phyloP scores from a whole-genome alignment of 2,888 invertebrate species.

The Diarsia mendica region DNA sequence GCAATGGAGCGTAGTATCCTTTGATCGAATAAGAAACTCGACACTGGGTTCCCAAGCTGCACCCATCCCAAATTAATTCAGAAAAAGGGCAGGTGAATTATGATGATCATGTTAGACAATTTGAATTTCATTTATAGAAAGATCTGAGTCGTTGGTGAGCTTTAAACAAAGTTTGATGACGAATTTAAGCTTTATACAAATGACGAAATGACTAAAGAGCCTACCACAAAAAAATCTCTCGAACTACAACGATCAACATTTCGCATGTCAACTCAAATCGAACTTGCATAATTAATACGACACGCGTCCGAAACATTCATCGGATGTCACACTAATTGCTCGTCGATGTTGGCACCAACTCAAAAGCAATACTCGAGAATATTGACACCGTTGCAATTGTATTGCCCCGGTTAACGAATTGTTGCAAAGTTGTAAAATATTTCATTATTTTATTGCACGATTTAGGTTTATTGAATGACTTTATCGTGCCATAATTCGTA shows the following conservation, averaged over 20 bases:
- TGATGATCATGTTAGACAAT: too few relatives aligned
- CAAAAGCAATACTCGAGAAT: slow-evolving; percentile 54
- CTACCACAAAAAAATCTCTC: background rate
- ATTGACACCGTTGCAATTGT: slow-evolving; percentile 60
- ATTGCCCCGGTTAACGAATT: slow-evolving; percentile 26
- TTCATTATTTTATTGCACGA: slow-evolving; percentile 11
- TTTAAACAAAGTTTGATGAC: background rate
- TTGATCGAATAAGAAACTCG: too few relatives aligned
- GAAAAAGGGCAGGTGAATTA: background rate
- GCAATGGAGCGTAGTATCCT: too few relatives aligned
- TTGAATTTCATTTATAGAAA: background rate
- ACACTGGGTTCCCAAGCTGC: background rate
- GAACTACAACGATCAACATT: slow-evolving; percentile 26
- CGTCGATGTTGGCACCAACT: slow-evolving; percentile 57
- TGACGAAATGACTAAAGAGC: background rate
- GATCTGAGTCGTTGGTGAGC: background rate
- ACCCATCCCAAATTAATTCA: background rate
- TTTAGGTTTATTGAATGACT: slow-evolving; percentile 14
- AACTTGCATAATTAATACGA: slow-evolving; percentile 51
- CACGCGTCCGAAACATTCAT: slow-evolving; percentile 55
- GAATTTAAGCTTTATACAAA: slow-evolving; percentile 1
- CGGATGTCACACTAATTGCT: slow-evolving; percentile 66
- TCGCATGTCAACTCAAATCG: slow-evolving; percentile 36
- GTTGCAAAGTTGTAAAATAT: slow-evolving; percentile 35
- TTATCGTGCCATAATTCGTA: slow-evolving; percentile 3